Evolutionary conservation across 2,888 invertebrate genomes (phyloP), one percentile per base, ranked within the genome.

Genomic region (Scelioninae gen. 1): DNA sequence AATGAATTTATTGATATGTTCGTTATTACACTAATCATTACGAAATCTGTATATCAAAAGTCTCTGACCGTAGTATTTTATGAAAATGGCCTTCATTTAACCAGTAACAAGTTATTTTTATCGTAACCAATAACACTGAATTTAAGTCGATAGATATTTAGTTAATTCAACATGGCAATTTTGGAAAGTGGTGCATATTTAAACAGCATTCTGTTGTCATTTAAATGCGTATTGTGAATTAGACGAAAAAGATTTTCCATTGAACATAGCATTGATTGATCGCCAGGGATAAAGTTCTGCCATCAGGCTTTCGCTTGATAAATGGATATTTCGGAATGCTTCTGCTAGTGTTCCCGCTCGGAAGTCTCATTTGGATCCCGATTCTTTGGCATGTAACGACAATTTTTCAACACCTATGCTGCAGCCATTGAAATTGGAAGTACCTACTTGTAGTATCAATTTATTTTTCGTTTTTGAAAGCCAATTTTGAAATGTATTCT

Each of bases 221-320:
- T 68, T 55, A 62, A 63, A 75, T 84, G 56, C 78, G 75, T 76
- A 84, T 60, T 74, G 69, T 72, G 80, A 85, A 86, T 86, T 85
- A 85, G 85, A 80, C 79, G 82, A 65, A 62, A 66, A 86, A 87
- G 84, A 87, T 85, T 87, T 89, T 88, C 87, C 86, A 86, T 87
- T 88, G 87, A 87, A 87, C 60, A 79, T 79, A 88, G 86, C 87
- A 88, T 88, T 88, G 88, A 88, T 88, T 86, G 88, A 88, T 88
- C 83, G 83, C 75, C 49, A 47, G 45, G 85, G 85, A 86, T 87
- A 84, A 86, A 88, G 85, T 86, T 87, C 83, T 83, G 74, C 75
- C 66, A 72, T 51, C 58, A 80, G 72, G 80, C 74, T 80, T 69
- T 66, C 65, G 32, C 40, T 81, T 88, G 88, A 88, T 87, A 86